Evolutionary conservation across 2,888 invertebrate genomes (phyloP).

Genomic region (Clistopyga incitator): DNA sequence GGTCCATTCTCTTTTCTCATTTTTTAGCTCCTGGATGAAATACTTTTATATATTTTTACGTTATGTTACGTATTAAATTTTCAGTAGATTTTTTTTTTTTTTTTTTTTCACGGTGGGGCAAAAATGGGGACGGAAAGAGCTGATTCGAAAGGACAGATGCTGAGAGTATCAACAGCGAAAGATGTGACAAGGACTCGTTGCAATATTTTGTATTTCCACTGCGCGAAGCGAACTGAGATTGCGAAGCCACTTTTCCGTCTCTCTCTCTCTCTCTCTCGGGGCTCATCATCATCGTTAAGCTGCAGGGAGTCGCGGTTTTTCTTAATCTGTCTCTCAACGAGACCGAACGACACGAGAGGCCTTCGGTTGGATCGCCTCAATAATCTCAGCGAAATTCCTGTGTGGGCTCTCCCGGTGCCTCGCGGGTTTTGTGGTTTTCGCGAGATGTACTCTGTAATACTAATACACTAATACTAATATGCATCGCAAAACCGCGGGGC

Average conservation of each 20-base stretch:
- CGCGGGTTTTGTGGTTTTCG: slow-evolving; percentile 78
- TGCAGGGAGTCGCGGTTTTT: slow-evolving; percentile 76
- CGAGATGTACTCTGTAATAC: slow-evolving; percentile 63
- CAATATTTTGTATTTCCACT: slow-evolving; percentile 45
- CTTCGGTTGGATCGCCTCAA: slow-evolving; percentile 76
- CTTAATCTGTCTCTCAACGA: slow-evolving; percentile 74
- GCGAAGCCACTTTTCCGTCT: slow-evolving; percentile 20
- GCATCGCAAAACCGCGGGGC: slow-evolving; percentile 66
- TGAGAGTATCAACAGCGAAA: slow-evolving; percentile 17
- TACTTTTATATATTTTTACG: no score
- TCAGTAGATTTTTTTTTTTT: no score
- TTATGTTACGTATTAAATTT: no score
- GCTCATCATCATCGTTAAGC: slow-evolving; percentile 51
- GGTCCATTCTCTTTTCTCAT: no score
- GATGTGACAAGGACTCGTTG: slow-evolving; percentile 37
- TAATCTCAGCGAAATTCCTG: slow-evolving; percentile 78
- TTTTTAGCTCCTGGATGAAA: no score
- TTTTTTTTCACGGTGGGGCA: no score
- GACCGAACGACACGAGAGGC: slow-evolving; percentile 71
- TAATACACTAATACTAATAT: slow-evolving; percentile 43
- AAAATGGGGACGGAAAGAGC: no score
- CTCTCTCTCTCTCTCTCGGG: slow-evolving; percentile 10
- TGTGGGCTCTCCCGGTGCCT: slow-evolving; percentile 66
- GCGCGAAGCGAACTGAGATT: slow-evolving; percentile 32
- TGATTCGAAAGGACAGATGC: slow-evolving; percentile 18